Conservation (phyloP, 2,797 vertebrate genomes). For the Pseudochromis fuscus region DNA sequence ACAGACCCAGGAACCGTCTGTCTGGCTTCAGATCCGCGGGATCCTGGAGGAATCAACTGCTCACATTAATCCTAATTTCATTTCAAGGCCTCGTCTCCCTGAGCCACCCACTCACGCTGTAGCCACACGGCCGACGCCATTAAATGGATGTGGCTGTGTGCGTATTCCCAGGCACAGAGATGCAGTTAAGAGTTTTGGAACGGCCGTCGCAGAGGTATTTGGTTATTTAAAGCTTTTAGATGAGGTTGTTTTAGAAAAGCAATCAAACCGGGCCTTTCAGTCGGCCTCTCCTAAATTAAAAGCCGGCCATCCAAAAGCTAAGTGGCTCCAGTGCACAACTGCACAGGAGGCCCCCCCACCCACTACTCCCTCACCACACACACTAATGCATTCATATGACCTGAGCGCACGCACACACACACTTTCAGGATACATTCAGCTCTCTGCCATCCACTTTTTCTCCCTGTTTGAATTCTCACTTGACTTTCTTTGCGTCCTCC, state of each 20-base stretch:
- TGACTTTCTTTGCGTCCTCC: constrained; percentile 41
- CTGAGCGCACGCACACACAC: constrained; percentile 23
- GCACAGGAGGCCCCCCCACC: constrained; percentile 44
- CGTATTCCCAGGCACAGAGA: constrained; percentile 59
- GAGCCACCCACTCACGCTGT: constrained; percentile 35
- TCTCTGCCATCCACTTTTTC: constrained; percentile 60
- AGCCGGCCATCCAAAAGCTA: constrained; percentile 61
- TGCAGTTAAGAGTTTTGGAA: constrained; percentile 61
- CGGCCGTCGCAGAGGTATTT: constrained; percentile 48
- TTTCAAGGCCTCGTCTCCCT: constrained; percentile 53
- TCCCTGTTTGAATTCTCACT: constrained; percentile 67
- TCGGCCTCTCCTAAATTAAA: constrained; percentile 58
- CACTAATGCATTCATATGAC: constrained; percentile 5
- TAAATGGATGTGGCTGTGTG: constrained; percentile 35
- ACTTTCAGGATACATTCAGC: constrained; percentile 30
- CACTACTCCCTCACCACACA: background rate
- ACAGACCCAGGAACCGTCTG: constrained; percentile 14
- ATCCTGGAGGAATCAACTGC: constrained; percentile 33
- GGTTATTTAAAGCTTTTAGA: constrained; percentile 63
- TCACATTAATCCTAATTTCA: constrained; percentile 60
- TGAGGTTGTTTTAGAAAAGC: constrained; percentile 69
- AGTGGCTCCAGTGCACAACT: constrained; percentile 66
- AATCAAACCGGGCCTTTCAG: constrained; percentile 66
- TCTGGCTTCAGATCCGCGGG: constrained; percentile 38
- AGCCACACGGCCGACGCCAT: constrained; percentile 53